Conservation (phyloP, 2,113 vertebrate genomes). For the Odontesthes bonariensis region DNA sequence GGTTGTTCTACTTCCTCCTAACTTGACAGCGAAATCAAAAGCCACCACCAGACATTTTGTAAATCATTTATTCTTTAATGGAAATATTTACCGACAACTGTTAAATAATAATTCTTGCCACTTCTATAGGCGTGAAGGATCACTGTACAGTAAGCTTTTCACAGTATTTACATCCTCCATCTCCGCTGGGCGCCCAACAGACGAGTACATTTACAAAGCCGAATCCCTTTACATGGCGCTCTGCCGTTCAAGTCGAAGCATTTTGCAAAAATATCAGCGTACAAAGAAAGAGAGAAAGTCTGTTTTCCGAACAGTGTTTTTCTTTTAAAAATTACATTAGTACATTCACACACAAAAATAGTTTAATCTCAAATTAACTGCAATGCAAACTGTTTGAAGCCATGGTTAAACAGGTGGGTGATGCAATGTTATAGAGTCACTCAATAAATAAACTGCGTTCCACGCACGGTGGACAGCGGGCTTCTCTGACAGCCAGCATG, state of each 20-base stretch:
- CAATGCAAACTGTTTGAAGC: conserved; percentile 59
- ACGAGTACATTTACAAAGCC: conserved; percentile 35
- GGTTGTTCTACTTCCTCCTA: conserved; percentile 34
- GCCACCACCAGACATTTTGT: not conserved
- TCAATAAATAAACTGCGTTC: conserved; percentile 55
- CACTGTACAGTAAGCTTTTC: conserved; percentile 78
- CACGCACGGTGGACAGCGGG: not conserved
- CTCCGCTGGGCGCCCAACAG: conserved; percentile 31
- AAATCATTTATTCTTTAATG: conserved; percentile 71
- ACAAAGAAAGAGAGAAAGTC: conserved; percentile 49
- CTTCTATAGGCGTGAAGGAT: conserved; percentile 66
- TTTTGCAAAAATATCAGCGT: conserved; percentile 64
- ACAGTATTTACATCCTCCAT: conserved; percentile 74
- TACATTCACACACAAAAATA: conserved; percentile 74
- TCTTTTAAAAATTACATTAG: conserved; percentile 57
- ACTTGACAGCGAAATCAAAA: too few species aligned
- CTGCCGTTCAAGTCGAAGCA: conserved; percentile 58
- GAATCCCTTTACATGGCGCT: conserved; percentile 27
- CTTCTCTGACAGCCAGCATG: conserved; percentile 4
- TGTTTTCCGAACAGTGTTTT: conserved; percentile 67
- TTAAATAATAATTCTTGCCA: conserved; percentile 72
- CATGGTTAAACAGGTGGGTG: conserved; percentile 39
- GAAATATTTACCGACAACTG: conserved; percentile 73
- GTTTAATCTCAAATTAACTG: conserved; percentile 64
- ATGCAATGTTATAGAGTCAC: conserved; percentile 22